Percentiles rank a stretch among this genome's conserved stretches.
Conservation (phyloP, 2,888 invertebrate genomes). For the Conomelus anceps region DNA sequence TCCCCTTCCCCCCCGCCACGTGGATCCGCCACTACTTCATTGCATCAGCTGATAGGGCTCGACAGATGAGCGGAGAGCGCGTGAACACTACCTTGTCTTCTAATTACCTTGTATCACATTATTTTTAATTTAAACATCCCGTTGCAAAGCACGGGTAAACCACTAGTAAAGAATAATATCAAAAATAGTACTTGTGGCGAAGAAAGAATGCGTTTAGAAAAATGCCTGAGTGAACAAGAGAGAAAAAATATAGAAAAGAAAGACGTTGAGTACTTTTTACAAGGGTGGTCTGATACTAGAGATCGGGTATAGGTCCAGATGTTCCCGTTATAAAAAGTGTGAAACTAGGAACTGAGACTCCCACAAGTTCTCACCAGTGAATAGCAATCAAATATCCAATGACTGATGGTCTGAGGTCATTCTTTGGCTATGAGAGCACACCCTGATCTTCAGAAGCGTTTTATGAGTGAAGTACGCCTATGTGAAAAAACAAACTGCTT, state of each 20-base stretch:
- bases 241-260: neutral
- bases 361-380: neutral
- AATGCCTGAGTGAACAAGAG: neutral
- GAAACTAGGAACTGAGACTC: neutral
- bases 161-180: no score
- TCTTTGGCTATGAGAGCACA: neutral
- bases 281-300: neutral
- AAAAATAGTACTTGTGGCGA: no score
- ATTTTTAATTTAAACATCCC: no score
- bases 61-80: no score
- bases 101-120: no score
- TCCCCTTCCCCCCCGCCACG: no score
- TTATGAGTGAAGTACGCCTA: neutral
- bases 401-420: neutral
- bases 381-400: neutral
- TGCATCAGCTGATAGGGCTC: no score
- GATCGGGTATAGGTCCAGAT: neutral
- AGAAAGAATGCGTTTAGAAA: neutral
- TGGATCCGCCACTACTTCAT: no score
- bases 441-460: neutral
- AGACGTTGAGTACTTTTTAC: neutral
- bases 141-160: no score
- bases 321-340: neutral
- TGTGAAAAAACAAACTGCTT: neutral
- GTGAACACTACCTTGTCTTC: no score